Conservation (phyloP, 1,140 invertebrate species). For the Penaeus indicus region DNA sequence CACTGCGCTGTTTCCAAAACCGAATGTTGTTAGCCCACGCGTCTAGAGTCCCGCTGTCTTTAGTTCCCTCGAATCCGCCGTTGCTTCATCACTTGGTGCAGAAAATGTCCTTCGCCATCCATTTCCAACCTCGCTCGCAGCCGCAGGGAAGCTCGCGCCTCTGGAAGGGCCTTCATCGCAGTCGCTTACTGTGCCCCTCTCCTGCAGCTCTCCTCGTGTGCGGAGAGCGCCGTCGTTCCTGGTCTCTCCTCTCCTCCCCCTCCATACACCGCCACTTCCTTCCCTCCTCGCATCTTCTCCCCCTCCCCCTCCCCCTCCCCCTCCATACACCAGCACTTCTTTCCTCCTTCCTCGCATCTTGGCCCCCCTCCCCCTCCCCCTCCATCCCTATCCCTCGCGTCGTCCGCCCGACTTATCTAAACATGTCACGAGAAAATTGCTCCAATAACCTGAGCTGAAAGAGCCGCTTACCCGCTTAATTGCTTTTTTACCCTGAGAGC, state of each 20-base stretch:
- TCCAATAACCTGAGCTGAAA: constrained; percentile 63
- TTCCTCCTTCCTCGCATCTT: neutral
- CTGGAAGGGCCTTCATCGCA: neutral
- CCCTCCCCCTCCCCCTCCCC: constrained; percentile 3
- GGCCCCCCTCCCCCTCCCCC: neutral
- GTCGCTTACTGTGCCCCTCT: neutral
- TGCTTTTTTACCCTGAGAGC: constrained; percentile 63
- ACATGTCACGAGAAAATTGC: constrained; percentile 64
- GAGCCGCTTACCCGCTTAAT: constrained; percentile 63
- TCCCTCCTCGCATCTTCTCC: constrained; percentile 8
- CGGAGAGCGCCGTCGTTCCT: neutral
- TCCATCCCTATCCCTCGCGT: neutral
- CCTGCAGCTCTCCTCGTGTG: neutral
- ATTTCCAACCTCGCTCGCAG: no score
- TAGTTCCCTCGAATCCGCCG: no score
- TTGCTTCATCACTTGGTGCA: no score
- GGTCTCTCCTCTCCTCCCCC: neutral
- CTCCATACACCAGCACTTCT: neutral
- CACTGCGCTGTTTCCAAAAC: no score
- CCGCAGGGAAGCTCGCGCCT: no score
- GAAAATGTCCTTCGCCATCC: no score
- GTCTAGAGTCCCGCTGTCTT: no score
- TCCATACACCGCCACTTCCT: neutral
- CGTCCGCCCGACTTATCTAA: constrained; percentile 59
- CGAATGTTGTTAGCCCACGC: no score